Base-by-base conservation (phyloP, 2,888 invertebrate genomes). In the Hylaea fasciaria region DNA sequence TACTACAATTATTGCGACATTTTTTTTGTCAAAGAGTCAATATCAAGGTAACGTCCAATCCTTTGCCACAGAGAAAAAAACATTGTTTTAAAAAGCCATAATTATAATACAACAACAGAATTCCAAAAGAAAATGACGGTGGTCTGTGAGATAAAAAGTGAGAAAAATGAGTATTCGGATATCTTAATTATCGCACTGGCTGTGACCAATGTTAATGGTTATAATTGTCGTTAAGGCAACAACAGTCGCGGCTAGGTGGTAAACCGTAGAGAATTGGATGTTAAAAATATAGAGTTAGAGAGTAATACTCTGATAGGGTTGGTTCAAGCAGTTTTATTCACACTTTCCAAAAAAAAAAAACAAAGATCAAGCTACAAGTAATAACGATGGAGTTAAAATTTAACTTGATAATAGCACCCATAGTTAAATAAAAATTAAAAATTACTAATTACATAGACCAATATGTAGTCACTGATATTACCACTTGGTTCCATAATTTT, bases 211-310 rank as follows among this genome's bases (percentile, higher is more conserved):
- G 64, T 66, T 83, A 82, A 87, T 84, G 78, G 76, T 81, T 83
- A 82, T 83, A 86, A 85, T 86, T 85, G 85, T 89, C 86, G 80
- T 89, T 87, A 89, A 82, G 74, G 78, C 77, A 75, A 78, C 78
- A 75, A 78, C 78, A 82, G 79, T 80, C 74, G 37, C 50, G 78
- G 74, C 66, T 67, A 74, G 74, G 77, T 75, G 80, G 85, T 73
- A 80, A 80, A 87, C 88, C 87, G 82, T 85, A 84, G 80, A 82
- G 72, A 89, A 89, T 89, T 65, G 75, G 77, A 73, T 71, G 73
- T 80, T 81, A 80, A 81, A 61, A 61, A 51, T 53, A 51, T 43
- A 60, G 29, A 44, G n/a, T 29, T 3, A 22, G 32, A 55, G 45
- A 55, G 37, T n/a, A 55, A 49, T 22, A 40, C 29, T 28, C 16